Evolutionary conservation across 2,113 vertebrate genomes (phyloP).

Genomic region (Callithrix jacchus): DNA sequence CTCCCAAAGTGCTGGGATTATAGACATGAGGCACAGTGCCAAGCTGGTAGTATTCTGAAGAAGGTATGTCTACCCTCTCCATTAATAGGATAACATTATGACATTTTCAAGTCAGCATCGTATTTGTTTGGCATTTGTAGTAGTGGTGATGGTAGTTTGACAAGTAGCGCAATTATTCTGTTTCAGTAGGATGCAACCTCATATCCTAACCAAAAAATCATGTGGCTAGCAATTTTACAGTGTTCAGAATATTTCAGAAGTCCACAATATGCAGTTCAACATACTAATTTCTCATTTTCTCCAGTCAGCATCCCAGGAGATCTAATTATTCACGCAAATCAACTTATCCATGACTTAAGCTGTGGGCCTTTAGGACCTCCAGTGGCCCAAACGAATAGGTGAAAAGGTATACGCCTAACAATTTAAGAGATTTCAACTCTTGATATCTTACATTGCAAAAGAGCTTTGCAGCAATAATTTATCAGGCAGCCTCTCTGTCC

Average conservation of each 20-base stretch:
- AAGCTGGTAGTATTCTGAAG: not conserved
- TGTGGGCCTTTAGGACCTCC: not conserved
- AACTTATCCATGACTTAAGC: not conserved
- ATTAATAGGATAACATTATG: not conserved
- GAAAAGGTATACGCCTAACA: not conserved
- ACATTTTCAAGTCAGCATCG: not conserved
- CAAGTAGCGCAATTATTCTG: not conserved
- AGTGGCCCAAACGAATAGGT: not conserved
- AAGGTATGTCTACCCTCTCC: not conserved
- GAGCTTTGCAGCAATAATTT: not conserved
- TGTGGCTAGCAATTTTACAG: not conserved
- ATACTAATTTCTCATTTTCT: not conserved
- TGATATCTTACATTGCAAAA: not conserved
- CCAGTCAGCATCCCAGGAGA: not conserved
- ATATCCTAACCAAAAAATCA: not conserved
- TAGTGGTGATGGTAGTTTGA: not conserved
- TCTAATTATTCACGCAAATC: conserved; percentile 6
- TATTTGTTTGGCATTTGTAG: not conserved
- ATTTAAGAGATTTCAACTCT: not conserved
- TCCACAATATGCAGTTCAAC: not conserved
- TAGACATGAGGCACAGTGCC: accelerated
- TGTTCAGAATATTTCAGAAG: not conserved
- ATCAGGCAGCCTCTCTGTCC: not conserved
- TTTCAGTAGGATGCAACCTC: not conserved
- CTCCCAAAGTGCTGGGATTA: too few species aligned